phyloP scores from a whole-genome alignment of 2,888 invertebrate species.

The Eupsilia transversa region DNA sequence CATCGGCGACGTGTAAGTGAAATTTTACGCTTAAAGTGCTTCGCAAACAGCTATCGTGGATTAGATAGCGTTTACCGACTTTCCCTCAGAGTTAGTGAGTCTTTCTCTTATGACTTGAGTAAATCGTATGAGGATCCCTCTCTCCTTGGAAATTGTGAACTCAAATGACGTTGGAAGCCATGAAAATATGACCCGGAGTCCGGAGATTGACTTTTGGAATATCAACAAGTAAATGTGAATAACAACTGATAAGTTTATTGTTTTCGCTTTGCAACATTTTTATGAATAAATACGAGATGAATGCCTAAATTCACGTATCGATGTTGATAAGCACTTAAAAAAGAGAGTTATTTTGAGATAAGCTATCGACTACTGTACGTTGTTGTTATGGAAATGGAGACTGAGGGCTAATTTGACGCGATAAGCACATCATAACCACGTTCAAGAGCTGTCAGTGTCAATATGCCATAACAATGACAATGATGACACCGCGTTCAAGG shows the following conservation, averaged over 20 bases:
- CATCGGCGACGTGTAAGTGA: conserved; percentile 46
- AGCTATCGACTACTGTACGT: neutral
- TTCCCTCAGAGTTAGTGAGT: conserved; percentile 42
- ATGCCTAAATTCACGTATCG: conserved; percentile 1
- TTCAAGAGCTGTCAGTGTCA: neutral
- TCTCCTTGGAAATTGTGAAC: neutral
- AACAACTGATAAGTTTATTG: neutral
- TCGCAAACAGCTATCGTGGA: conserved; percentile 43
- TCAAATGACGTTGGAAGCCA: neutral
- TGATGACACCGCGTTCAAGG: too few relatives aligned
- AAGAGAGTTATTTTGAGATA: neutral
- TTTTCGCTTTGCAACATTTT: neutral
- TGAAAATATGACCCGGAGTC: neutral
- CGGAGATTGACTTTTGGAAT: neutral
- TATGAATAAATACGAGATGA: neutral
- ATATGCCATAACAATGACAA: neutral
- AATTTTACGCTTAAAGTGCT: conserved; percentile 52
- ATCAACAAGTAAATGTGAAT: conserved; percentile 10
- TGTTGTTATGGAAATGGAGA: neutral
- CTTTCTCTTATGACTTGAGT: conserved; percentile 50
- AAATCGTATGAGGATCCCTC: conserved; percentile 31
- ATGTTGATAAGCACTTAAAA: neutral
- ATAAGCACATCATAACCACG: neutral
- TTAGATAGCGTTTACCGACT: conserved; percentile 54
- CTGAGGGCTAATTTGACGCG: neutral